A percentile compares a stretch with the other conserved stretches of the same genome.
These are phyloP conservation scores for Petrocephalus sullivani DNA, from an alignment of 2,797 vertebrate species.

Conservation along the genomic window DNA sequence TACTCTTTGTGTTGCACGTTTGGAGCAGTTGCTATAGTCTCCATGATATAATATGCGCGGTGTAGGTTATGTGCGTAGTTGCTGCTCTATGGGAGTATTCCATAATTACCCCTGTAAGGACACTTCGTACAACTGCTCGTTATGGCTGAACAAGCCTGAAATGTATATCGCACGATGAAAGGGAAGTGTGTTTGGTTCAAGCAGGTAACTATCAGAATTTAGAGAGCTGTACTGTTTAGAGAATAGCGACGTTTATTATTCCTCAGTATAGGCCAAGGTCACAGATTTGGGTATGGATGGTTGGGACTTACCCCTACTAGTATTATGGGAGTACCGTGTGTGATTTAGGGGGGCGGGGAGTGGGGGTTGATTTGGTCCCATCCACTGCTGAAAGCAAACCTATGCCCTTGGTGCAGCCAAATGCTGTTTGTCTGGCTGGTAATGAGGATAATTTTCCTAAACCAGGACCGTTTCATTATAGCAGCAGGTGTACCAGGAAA, in stretches of 20 bases:
- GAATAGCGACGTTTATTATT: background rate
- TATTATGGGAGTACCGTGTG: background rate
- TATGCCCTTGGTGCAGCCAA: background rate
- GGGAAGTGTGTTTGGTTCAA: background rate
- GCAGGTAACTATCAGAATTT: background rate
- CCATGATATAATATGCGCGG: background rate
- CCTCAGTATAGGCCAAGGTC: background rate
- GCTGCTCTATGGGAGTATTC: background rate
- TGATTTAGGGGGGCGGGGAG: background rate
- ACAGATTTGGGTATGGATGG: background rate
- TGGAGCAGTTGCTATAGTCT: background rate
- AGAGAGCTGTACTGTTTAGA: background rate
- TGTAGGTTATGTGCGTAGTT: constrained; percentile 2
- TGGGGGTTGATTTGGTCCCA: background rate
- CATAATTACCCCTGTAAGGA: background rate
- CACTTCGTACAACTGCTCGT: background rate
- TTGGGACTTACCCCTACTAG: background rate
- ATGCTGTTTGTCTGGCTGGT: background rate
- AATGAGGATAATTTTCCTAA: background rate
- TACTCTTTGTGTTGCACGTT: background rate
- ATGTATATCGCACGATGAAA: background rate
- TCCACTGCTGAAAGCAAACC: background rate
- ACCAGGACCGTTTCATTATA: background rate
- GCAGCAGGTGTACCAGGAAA: background rate
- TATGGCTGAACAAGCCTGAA: background rate